Evolutionary conservation across 1,140 invertebrate species (phyloP).

Genomic region (Calliphora vicina): DNA sequence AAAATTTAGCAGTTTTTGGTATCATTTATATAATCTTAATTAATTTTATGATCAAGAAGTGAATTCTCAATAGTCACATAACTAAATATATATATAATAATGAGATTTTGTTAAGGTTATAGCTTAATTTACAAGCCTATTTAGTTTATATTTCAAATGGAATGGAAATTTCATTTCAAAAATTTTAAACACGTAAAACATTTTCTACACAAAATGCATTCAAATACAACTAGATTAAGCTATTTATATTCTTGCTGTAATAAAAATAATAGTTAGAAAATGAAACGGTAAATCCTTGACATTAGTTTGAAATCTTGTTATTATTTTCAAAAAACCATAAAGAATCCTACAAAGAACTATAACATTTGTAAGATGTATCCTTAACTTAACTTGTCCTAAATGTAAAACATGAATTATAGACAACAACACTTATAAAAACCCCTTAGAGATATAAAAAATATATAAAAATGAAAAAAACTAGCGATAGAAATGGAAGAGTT

Average conservation of each 20-base stretch:
- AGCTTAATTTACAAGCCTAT: background rate
- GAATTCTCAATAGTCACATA: too few species aligned
- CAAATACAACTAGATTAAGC: background rate
- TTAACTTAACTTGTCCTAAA: background rate
- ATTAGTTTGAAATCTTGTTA: background rate
- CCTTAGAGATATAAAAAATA: background rate
- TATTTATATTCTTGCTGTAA: background rate
- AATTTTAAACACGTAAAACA: background rate
- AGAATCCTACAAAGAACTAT: background rate
- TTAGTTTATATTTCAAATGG: background rate
- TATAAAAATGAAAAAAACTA: background rate
- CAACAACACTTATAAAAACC: background rate
- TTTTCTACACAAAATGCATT: background rate
- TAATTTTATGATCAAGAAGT: too few species aligned
- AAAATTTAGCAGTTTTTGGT: background rate
- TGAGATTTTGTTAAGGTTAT: background rate
- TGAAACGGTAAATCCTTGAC: background rate
- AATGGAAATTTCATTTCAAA: background rate
- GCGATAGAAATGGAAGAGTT: background rate
- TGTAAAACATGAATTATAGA: background rate
- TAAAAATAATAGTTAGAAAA: background rate
- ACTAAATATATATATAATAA: too few species aligned
- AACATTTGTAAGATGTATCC: background rate
- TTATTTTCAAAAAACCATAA: background rate
- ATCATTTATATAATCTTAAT: too few species aligned